Evolutionary conservation across 2,888 invertebrate species (phyloP), one percentile per base, ranked within the genome.

Genomic region (Dynastes tityus): DNA sequence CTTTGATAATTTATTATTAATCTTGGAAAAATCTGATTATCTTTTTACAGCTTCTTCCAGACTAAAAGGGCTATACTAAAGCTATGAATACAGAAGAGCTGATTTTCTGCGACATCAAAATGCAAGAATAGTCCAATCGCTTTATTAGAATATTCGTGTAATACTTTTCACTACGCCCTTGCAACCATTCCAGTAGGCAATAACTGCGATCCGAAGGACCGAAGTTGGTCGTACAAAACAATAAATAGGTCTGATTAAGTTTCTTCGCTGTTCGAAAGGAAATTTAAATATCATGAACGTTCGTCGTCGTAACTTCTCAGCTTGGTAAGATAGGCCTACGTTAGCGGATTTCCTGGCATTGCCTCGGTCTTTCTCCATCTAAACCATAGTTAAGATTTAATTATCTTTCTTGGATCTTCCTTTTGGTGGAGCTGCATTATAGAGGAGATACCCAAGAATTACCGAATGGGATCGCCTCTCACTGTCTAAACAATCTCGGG

Each of bases 211-310:
- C 64, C 16, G 11, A 40, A 67, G 45, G 16, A 49, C 37, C 29
- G 40, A 58, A 58, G 73, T 58, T 40, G 73, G 9, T 40, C 40
- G 73, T 49, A 49, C 45, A 58, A 73, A 73, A 73, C 73, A 73
- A 73, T 73, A 58, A 73, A 58, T 58, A 37, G 73, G 58, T 22
- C 58, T 73, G 73, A 73, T 73, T 73, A 73, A 73, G 73, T 73
- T 73, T 58, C 58, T 58, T 22, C 58, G 49, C 45, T 13, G 45
- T 27, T 49, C 45, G 49, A 45, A 67, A 27, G 67, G 27, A 67
- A 67, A 67, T 67, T 67, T 49, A 49, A 67, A 67, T 67, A 45
- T 67, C 67, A 27, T 45, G 45, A 67, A 22, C 27, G 49, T 67
- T 67, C 45, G 45, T 67, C 67, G 49, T 11, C 45, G 67, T 45